Evolutionary conservation across 2,797 vertebrate genomes (phyloP), one percentile per base, ranked within the genome.

Genomic region (Etheostoma perlongum): DNA sequence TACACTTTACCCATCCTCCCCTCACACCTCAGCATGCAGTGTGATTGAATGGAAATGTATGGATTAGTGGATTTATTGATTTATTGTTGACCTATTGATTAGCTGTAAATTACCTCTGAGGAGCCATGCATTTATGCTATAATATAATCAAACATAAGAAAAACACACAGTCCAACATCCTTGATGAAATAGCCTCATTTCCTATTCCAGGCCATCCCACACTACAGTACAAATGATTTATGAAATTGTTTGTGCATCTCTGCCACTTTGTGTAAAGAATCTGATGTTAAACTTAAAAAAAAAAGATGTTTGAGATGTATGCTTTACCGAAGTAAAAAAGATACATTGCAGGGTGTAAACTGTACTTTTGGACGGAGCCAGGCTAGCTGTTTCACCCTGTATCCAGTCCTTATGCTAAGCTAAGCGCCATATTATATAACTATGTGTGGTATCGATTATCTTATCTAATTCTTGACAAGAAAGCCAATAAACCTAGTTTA

Each of bases 1-100:
- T 74, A 71, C 70, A 62, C 12, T 61, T 74, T 12, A 19, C 51
- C 57, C 30, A 53, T 72, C 62, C 48, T 64, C 12, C 40, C n/a
- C 72, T 72, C 30, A 72, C 78, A 67, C 57, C 25, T 67, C 47
- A 65, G 25, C 3, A 1, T 46, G 42, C 48, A 67, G n/a, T 23
- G 36, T 40, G 33, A 79, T 54, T 57, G 53, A 85, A 81, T 70
- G 23, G 23, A 80, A 82, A 76, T 74, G 57, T 63, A 82, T 84
- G 74, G 76, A 83, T 78, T 44, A 25, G 18, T 49, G 55, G 11
- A 74, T 69, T 55, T 65, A 82, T 81, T 72, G 67, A 86, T 82
- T 82, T 30, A 52, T 55, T 54, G 59, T 15, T 74, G 30, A 30
- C 30, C 30, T 30, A 76, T 36, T 72, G 59, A 66, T 76, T 19